Percentiles rank a stretch among this genome's conserved stretches.
These are phyloP conservation scores for Lithobates sylvaticus DNA, from an alignment of 2,797 vertebrate species.

Conservation along the genomic window DNA sequence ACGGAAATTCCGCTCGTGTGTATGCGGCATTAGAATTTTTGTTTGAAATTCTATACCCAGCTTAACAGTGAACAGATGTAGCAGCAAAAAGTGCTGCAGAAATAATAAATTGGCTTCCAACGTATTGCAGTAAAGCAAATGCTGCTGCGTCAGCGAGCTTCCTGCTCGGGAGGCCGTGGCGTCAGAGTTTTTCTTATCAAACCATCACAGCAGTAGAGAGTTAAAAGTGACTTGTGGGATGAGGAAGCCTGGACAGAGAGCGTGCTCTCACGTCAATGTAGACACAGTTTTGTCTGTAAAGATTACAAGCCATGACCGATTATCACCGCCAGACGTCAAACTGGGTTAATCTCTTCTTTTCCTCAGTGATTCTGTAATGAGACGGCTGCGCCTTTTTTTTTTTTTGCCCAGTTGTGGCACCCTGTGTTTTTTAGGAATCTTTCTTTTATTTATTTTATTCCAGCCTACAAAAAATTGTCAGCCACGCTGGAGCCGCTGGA, in stretches of 20 bases:
- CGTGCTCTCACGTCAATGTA: conserved; percentile 7
- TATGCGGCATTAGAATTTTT: too few species aligned
- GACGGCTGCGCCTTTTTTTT: conserved; percentile 35
- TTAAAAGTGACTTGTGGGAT: conserved; percentile 23
- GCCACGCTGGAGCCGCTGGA: neutral
- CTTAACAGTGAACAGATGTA: neutral
- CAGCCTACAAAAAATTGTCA: neutral
- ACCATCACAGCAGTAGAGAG: neutral
- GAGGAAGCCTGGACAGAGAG: neutral
- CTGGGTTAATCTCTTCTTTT: conserved; percentile 61
- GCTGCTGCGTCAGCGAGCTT: neutral
- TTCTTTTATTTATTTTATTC: conserved; percentile 6
- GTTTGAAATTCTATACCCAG: too few species aligned
- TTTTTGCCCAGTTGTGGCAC: conserved; percentile 38
- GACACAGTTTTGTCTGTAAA: conserved; percentile 39
- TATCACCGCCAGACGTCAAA: conserved; percentile 59
- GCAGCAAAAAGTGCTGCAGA: neutral
- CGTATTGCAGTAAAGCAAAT: neutral
- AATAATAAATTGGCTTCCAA: neutral
- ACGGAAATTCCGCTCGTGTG: too few species aligned
- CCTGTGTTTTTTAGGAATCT: conserved; percentile 15
- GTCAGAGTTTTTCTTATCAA: neutral
- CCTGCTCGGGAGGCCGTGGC: neutral
- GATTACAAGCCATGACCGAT: conserved; percentile 55
- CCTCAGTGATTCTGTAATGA: conserved; percentile 53